Conservation (phyloP, 2,113 vertebrate species). For the Prionailurus viverrinus region DNA sequence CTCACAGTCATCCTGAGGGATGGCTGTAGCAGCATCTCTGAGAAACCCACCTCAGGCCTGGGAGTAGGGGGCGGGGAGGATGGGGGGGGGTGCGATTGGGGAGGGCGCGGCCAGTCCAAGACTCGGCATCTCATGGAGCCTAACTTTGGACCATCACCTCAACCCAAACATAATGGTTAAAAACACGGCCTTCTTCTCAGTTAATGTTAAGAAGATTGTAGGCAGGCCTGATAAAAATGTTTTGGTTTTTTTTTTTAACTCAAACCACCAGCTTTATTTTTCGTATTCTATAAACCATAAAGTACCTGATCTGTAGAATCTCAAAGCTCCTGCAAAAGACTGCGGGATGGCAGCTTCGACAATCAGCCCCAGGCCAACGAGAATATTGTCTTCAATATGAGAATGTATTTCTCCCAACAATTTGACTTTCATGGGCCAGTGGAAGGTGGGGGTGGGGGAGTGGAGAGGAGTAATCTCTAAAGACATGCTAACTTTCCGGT, state of each 20-base stretch:
- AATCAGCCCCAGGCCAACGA: not conserved
- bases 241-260: not conserved
- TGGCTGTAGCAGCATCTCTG: not conserved
- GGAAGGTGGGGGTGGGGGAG: not conserved
- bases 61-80: not conserved
- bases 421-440: not conserved
- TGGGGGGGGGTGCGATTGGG: not conserved
- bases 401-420: not conserved
- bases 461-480: not conserved
- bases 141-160: not conserved
- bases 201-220: not conserved
- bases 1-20: not conserved
- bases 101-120: not conserved
- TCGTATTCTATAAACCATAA: not conserved
- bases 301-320: not conserved
- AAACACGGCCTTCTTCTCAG: not conserved
- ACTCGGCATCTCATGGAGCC: not conserved
- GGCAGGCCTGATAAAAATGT: not conserved
- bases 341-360: not conserved
- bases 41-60: not conserved
- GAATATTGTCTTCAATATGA: not conserved
- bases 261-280: constrained; percentile 42
- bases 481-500: not conserved
- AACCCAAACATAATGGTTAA: not conserved
- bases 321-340: not conserved